Conservation (phyloP, 2,888 invertebrate species). For the Germaria angustata region DNA sequence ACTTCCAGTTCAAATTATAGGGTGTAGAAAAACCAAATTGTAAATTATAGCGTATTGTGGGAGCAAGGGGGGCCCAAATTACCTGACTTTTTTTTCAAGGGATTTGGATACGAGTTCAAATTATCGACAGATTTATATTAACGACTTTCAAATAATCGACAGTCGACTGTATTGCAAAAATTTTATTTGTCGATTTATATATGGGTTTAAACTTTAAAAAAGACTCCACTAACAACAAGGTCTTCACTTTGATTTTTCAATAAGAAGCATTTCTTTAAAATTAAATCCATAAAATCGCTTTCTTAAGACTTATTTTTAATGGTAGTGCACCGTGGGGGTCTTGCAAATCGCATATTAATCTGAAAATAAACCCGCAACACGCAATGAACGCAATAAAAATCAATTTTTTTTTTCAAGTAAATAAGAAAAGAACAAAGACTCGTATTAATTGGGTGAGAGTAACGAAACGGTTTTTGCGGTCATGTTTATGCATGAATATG, state of each 20-base stretch:
- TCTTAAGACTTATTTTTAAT: background rate
- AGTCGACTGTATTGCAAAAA: no score
- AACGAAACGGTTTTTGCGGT: background rate
- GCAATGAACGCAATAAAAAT: conserved; percentile 30
- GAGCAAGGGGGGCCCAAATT: no score
- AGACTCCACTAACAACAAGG: background rate
- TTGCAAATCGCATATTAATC: conserved; percentile 1
- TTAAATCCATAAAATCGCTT: conserved; percentile 12
- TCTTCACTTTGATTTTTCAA: conserved; percentile 2
- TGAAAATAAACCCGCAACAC: conserved; percentile 1
- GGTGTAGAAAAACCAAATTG: no score
- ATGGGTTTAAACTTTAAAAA: background rate
- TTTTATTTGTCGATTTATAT: background rate
- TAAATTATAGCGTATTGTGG: no score
- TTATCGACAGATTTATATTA: no score
- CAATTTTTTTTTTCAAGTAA: no score
- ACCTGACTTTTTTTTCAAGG: no score
- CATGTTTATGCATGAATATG: conserved; percentile 59
- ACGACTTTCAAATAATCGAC: no score
- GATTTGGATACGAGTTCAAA: no score
- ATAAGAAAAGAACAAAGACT: conserved; percentile 2
- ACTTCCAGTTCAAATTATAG: no score
- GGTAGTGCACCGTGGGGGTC: background rate
- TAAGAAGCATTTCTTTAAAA: conserved; percentile 1
- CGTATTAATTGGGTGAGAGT: conserved; percentile 46